Base-by-base conservation (phyloP, 2,113 vertebrate species). In the Cololabis saira region DNA sequence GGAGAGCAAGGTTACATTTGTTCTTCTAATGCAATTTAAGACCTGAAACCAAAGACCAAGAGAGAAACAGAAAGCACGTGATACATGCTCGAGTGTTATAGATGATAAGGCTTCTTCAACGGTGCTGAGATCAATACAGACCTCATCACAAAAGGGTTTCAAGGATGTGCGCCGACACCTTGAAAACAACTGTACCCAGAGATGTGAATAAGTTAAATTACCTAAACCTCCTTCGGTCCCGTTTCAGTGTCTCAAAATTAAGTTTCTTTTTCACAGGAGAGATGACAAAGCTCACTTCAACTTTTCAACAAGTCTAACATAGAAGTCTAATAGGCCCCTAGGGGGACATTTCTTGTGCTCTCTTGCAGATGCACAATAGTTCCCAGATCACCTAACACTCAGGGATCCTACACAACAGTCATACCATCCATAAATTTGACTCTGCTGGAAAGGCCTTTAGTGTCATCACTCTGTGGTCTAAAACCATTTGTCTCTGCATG, bases 381-480 rank as follows among this genome's bases (percentile, higher is more conserved):
- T 81, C 74, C 74, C 72, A 67, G 76, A 84, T 87, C 79, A 18
- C 51, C 82, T 74, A 85, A 87, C 78, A 80, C 81, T 76, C 74
- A 63, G 78, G 81, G 81, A 82, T 60, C 67, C 67, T 19, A 69
- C 66, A 45, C 71, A 67, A 81, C 78, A 73, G 66, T 63, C 77
- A 78, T 83, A 74, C 78, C 86, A 78, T 68, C 78, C 79, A 79
- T 87, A 71, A 76, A 86, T 86, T 33, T 80, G 78, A 82, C 78
- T 84, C 73, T 41, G 62, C 74, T 77, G 79, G 76, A 80, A 86
- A 70, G 55, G 58, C 75, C 77, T 82, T 68, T 67, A 54, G 79
- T 80, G 77, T 83, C 81, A 87, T 89, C 87, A 71, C 83, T 75
- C 67, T 58, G 57, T 73, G 67, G 70, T 43, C 55, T 56, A 45